Percentiles rank a stretch among this genome's conserved stretches.
Conservation (phyloP, 2,888 invertebrate genomes). For the Muschampia plurimacula region DNA sequence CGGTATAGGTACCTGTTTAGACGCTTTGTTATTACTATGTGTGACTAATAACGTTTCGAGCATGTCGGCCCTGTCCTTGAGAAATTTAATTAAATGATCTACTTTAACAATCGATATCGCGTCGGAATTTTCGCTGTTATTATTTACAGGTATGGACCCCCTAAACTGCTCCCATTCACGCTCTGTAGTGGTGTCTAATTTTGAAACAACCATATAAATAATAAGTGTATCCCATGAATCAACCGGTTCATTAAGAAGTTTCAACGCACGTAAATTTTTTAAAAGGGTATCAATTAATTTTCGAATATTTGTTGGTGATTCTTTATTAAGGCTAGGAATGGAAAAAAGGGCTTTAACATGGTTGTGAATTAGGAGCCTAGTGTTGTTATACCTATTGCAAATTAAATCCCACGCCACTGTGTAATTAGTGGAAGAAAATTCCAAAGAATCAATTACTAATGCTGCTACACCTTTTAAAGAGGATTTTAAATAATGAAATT, state of each 20-base stretch:
- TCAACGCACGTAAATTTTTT: slow-evolving; percentile 43
- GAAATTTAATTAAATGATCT: slow-evolving; percentile 41
- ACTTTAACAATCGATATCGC: slow-evolving; percentile 30
- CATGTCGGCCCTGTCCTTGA: slow-evolving; percentile 43
- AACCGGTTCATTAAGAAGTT: slow-evolving; percentile 43
- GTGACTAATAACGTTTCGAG: slow-evolving; percentile 38
- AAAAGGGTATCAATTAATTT: slow-evolving; percentile 43
- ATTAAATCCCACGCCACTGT: slow-evolving; percentile 32
- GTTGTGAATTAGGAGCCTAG: slow-evolving; percentile 31
- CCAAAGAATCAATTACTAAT: slow-evolving; percentile 25
- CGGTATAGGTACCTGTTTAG: slow-evolving; percentile 1
- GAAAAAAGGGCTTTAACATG: slow-evolving; percentile 42
- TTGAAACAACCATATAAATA: slow-evolving; percentile 46
- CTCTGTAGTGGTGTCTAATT: slow-evolving; percentile 46
- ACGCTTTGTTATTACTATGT: slow-evolving; percentile 15
- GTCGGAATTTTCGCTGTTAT: background rate
- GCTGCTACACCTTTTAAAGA: slow-evolving; percentile 21
- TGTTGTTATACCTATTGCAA: slow-evolving; percentile 32
- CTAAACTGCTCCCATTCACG: slow-evolving; percentile 47
- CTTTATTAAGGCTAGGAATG: slow-evolving; percentile 30
- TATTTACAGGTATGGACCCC: slow-evolving; percentile 19
- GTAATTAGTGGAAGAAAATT: slow-evolving; percentile 27
- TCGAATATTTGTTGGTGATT: slow-evolving; percentile 39
- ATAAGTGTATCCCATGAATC: slow-evolving; percentile 48
- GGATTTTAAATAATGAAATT: slow-evolving; percentile 30